These are phyloP conservation scores for Puma concolor DNA, from an alignment of 2,113 vertebrate species.

Conservation along the genomic window DNA sequence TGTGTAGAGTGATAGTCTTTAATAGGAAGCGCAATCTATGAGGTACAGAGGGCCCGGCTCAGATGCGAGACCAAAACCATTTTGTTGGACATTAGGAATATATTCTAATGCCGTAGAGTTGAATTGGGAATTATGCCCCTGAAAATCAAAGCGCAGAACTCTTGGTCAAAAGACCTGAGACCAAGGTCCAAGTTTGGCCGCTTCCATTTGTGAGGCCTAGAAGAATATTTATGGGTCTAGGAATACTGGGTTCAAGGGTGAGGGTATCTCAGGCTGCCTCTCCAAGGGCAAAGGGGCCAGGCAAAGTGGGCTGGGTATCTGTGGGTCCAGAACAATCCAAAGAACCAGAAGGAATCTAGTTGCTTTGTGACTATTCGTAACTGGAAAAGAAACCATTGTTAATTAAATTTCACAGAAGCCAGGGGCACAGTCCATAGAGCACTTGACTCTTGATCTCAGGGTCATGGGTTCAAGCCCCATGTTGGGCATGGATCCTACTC, in stretches of 20 bases:
- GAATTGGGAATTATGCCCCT: background rate
- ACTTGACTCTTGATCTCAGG: too few relatives aligned
- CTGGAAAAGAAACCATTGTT: background rate
- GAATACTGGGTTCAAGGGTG: background rate
- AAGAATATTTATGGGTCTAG: background rate
- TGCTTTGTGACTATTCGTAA: background rate
- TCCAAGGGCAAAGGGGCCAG: background rate
- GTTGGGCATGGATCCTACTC: too few relatives aligned
- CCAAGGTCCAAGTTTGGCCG: background rate
- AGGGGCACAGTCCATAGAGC: background rate
- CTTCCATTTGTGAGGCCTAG: background rate
- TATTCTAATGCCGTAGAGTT: background rate
- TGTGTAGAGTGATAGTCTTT: background rate
- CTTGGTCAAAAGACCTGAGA: background rate
- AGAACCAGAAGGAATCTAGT: background rate
- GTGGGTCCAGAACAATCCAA: background rate
- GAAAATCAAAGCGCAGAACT: background rate
- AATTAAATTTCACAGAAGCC: background rate
- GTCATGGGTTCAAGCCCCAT: too few relatives aligned
- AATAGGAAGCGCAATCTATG: background rate
- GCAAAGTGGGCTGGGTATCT: background rate
- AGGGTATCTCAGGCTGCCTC: background rate
- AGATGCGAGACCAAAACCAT: background rate
- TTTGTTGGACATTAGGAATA: background rate
- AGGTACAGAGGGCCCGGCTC: background rate